Evolutionary conservation across 2,113 vertebrate species (phyloP), one percentile per base, ranked within the genome.

Genomic region (Galbula dea): DNA sequence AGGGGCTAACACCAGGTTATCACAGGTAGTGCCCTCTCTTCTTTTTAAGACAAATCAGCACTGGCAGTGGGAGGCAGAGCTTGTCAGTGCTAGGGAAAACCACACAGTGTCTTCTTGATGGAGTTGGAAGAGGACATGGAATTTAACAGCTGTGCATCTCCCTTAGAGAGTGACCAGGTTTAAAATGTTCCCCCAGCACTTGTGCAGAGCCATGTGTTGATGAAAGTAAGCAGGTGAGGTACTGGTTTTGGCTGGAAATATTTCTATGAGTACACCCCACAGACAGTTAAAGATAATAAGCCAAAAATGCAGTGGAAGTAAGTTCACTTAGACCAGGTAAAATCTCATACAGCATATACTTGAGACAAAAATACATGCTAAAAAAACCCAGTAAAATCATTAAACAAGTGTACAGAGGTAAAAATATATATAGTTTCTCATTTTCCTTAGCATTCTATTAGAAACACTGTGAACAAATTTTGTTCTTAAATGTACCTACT

Each of bases 1-100:
- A 90, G 88, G 80, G 71, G 43, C 89, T 95, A 94, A 90, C 86
- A 83, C 75, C 27, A 54, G 84, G 92, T 83, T 95, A 90, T 96
- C 77, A 78, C 65, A 87, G 69, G 80, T 73, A 94, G 92, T 5
- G 23, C 82, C 83, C 69, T 73, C 76, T 90, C 86, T 94, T 78
- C 52, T 88, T 66, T 83, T 92, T 43, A 57, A 79, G 89, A 74
- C 76, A 78, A 88, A 96, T 96, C 83, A 92, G 90, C 54, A 32
- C 45, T 62, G 93, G 86, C 84, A 94, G 55, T 86, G 79, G 54
- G 95, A 85, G 68, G 37, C 61, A 96, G 43, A 68, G 46, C 57
- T 95, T 90, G 72, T 82, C 93, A 86, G 41, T 34, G 43, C 39
- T 34, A 61, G 29, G 57, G 91, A 87, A 94, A 80, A 72, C 59